Percentiles rank a stretch among this genome's conserved stretches.
These are phyloP conservation scores for Muscicapa striata DNA, from an alignment of 2,797 vertebrate species.

Conservation along the genomic window DNA sequence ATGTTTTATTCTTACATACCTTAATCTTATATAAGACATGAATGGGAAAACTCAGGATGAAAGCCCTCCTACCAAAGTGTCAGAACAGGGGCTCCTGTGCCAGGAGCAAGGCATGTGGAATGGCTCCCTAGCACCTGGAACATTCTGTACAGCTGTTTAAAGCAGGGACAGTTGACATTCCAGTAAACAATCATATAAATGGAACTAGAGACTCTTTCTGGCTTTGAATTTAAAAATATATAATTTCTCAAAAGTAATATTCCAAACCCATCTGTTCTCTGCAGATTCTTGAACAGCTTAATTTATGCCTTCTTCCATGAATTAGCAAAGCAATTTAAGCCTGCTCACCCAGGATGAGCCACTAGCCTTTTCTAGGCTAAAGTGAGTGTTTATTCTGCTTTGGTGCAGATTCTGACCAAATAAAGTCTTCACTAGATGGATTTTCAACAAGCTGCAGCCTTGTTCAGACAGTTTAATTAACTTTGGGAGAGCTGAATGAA, in stretches of 20 bases:
- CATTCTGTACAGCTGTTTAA: not conserved
- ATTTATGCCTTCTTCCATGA: not conserved
- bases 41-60: not conserved
- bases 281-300: not conserved
- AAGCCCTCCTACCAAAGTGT: not conserved
- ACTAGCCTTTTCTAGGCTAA: not conserved
- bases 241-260: not conserved
- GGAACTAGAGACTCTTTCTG: not conserved
- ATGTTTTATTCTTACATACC: not conserved
- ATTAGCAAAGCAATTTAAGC: not conserved
- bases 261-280: not conserved
- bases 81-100: not conserved
- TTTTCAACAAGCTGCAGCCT: not conserved
- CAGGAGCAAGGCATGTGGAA: not conserved
- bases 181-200: not conserved
- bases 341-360: not conserved
- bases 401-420: not conserved
- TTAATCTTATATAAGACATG: not conserved
- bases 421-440: not conserved
- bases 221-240: not conserved
- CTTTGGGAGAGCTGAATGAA: not conserved
- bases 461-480: not conserved
- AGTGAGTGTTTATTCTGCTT: not conserved
- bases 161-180: not conserved
- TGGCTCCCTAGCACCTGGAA: not conserved